These are phyloP conservation scores for Idris sp. DNA, from an alignment of 1,140 invertebrate species.

Conservation along the genomic window DNA sequence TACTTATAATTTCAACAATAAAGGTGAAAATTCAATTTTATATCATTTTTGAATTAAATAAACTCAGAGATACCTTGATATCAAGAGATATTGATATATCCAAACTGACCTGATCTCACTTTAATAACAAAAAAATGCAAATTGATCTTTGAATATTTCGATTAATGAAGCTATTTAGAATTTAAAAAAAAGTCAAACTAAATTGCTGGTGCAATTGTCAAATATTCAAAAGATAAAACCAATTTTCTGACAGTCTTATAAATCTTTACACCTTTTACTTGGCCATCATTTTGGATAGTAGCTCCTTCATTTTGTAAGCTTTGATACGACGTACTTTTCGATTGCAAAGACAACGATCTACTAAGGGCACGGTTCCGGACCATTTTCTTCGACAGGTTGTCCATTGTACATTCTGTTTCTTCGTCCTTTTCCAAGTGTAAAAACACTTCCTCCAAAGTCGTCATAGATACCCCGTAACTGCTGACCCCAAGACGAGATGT, in stretches of 20 bases:
- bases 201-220: too few relatives aligned
- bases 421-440: conserved; percentile 86
- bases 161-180: too few relatives aligned
- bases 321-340: conserved; percentile 85
- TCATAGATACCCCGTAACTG: conserved; percentile 95
- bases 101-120: too few relatives aligned
- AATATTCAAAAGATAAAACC: too few relatives aligned
- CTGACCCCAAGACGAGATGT: conserved; percentile 84
- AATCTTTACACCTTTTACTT: conserved; percentile 71
- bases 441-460: conserved; percentile 92
- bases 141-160: too few relatives aligned
- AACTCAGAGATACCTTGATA: too few relatives aligned
- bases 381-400: conserved; percentile 85
- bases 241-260: conserved; percentile 39
- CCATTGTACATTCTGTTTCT: conserved; percentile 81
- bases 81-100: too few relatives aligned
- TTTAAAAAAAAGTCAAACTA: too few relatives aligned
- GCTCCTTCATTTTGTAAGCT: conserved; percentile 83
- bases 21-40: too few relatives aligned
- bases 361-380: conserved; percentile 84
- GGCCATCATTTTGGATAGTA: conserved; percentile 71
- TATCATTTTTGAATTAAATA: too few relatives aligned
- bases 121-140: too few relatives aligned
- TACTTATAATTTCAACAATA: too few relatives aligned
- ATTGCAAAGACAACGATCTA: conserved; percentile 83